Evolutionary conservation across 2,797 vertebrate species (phyloP), one percentile per base, ranked within the genome.

Genomic region (Steatocranus sp.): DNA sequence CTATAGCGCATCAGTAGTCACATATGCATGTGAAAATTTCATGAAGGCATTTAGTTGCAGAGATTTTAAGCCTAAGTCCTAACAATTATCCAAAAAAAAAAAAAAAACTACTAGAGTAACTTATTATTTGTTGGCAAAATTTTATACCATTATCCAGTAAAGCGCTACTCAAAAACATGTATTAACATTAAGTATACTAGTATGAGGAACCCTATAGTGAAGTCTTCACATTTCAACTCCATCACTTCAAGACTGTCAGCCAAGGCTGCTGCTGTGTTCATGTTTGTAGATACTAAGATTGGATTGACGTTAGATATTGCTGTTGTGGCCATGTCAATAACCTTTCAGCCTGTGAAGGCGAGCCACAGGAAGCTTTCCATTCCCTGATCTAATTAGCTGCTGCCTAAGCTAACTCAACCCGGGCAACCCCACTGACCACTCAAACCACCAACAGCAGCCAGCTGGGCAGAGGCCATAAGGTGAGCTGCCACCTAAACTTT

Each of bases 341-440:
- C 88, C 87, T 87, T 86, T 91, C 90, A 90, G 90, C 84, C 80
- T 91, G 82, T 82, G 78, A 83, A 80, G 68, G 81, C 63, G 61
- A 88, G 87, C 81, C 84, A 38, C 68, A 20, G 87, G 82, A 92
- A 91, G 87, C 83, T 87, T 83, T 82, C 84, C 86, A 87, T 89
- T 93, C 92, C 90, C 91, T 87, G 76, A 89, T 94, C 93, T 93
- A 95, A 96, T 96, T 95, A 96, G 91, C 91, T 82, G 81, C 75
- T 74, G 12, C 86, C 85, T 87, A 89, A 85, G 87, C 88, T 81
- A 91, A 92, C 94, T 88, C 89, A 91, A 94, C 89, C 87, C 36
- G 6, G 82, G 75, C 32, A 80, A 83, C 88, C 85, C 91, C 88
- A 36, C 34, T 2, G 63, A 83, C 78, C 30, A 23, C 87, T 85